These are phyloP conservation scores for Andrena dorsata DNA, from an alignment of 2,888 invertebrate species.

Conservation along the genomic window DNA sequence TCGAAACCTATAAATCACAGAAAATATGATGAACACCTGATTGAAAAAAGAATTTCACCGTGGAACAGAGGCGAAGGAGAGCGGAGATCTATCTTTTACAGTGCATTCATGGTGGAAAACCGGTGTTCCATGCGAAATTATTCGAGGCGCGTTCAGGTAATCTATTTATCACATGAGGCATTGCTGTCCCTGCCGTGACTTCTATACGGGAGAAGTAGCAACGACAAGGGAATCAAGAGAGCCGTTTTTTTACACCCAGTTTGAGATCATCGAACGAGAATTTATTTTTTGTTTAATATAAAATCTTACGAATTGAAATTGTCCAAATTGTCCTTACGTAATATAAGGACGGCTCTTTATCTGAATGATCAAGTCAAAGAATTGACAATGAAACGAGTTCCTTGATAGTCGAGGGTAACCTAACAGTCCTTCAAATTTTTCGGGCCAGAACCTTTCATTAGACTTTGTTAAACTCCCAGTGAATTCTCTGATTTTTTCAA, in stretches of 20 bases:
- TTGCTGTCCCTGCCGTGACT: constrained; percentile 47
- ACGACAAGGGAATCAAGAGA: constrained; percentile 10
- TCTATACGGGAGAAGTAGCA: constrained; percentile 34
- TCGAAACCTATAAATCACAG: not conserved
- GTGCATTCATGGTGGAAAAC: constrained; percentile 1
- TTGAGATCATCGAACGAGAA: constrained; percentile 28
- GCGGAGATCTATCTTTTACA: constrained; percentile 4
- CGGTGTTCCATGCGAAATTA: constrained; percentile 40
- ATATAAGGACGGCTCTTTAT: no score
- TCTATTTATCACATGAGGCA: constrained; percentile 62
- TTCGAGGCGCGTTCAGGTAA: constrained; percentile 55
- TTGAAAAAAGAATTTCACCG: constrained; percentile 7
- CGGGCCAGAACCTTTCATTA: not conserved
- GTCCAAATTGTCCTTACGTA: no score
- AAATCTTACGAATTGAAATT: no score
- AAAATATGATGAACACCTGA: not conserved
- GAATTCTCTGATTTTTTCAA: not conserved
- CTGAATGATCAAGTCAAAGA: no score
- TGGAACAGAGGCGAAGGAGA: not conserved
- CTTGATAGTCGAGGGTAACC: no score
- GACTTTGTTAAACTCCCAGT: not conserved
- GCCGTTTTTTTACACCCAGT: not conserved
- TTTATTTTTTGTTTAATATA: constrained; percentile 8
- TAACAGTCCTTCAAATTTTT: no score
- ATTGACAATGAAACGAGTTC: no score